Percentiles rank a stretch among this genome's conserved stretches.
Evolutionary conservation across 2,888 invertebrate species (phyloP).

Genomic region (Microdon myrmicae): DNA sequence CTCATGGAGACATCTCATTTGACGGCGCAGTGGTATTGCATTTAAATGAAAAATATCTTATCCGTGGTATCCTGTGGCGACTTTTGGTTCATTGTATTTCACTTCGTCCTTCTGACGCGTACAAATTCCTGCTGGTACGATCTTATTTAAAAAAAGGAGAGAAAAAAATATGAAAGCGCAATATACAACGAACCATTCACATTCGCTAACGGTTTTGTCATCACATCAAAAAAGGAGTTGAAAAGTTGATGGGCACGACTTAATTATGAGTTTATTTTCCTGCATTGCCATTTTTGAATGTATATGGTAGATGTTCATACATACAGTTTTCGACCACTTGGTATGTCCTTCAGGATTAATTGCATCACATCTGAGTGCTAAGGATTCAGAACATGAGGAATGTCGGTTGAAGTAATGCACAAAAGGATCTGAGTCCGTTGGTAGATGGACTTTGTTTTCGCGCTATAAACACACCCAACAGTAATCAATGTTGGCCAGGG

Average conservation of each 20-base stretch:
- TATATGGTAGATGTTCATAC: slow-evolving; percentile 4
- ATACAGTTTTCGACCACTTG: slow-evolving; percentile 34
- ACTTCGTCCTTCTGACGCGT: slow-evolving; percentile 33
- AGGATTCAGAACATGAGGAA: slow-evolving; percentile 14
- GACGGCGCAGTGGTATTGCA: slow-evolving; percentile 35
- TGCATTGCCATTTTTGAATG: background rate
- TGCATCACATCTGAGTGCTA: slow-evolving; percentile 10
- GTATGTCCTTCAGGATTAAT: slow-evolving; percentile 32
- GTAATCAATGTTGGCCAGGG: slow-evolving; percentile 42
- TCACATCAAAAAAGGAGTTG: slow-evolving; percentile 4
- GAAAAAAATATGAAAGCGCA: too few species aligned
- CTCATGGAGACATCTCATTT: slow-evolving; percentile 49
- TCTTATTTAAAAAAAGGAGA: slow-evolving; percentile 16
- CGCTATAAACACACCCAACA: slow-evolving; percentile 38
- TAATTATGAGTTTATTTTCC: slow-evolving; percentile 17
- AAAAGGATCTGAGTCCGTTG: background rate
- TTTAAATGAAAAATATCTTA: slow-evolving; percentile 49
- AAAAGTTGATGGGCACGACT: slow-evolving; percentile 21
- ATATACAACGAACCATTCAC: slow-evolving; percentile 3
- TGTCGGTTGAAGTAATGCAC: background rate
- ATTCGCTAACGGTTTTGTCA: slow-evolving; percentile 15
- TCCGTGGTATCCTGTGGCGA: slow-evolving; percentile 49
- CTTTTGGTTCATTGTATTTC: slow-evolving; percentile 33
- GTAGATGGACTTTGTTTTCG: slow-evolving; percentile 25
- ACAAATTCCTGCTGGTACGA: slow-evolving; percentile 32